Evolutionary conservation across 2,888 invertebrate species (phyloP).

Genomic region (Ectropis crepuscularia): DNA sequence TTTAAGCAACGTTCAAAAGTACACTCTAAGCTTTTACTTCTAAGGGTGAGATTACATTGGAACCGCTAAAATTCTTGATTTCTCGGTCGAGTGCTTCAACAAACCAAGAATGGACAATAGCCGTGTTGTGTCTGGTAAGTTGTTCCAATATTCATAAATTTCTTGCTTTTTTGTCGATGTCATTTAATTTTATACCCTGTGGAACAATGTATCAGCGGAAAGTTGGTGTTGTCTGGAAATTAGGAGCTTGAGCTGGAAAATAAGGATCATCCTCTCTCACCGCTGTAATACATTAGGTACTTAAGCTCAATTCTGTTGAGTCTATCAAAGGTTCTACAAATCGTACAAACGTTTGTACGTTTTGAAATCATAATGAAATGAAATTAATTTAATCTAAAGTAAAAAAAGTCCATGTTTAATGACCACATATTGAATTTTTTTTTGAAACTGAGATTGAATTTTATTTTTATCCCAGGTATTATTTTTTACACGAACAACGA

Average conservation of each 20-base stretch:
- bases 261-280: background rate
- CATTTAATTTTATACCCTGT: conserved; percentile 40
- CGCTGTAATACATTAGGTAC: background rate
- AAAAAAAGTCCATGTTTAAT: too few species aligned
- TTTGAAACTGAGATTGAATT: too few species aligned
- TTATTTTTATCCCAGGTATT: too few species aligned
- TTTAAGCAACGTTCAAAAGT: background rate
- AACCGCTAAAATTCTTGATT: conserved; percentile 49
- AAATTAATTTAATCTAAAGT: too few species aligned
- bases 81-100: conserved; percentile 51
- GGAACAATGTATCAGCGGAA: conserved; percentile 21
- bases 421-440: too few species aligned
- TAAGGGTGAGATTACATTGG: conserved; percentile 27
- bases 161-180: conserved; percentile 41
- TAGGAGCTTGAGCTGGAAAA: conserved; percentile 9
- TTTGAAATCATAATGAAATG: too few species aligned
- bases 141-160: conserved; percentile 57
- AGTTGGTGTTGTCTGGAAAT: conserved; percentile 5
- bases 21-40: background rate
- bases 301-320: background rate
- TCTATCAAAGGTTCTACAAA: too few species aligned
- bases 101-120: conserved; percentile 51
- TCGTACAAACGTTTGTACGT: too few species aligned
- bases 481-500: too few species aligned
- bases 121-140: conserved; percentile 43